Evolutionary conservation across 2,888 invertebrate species (phyloP).

Genomic region (Nephrocerus scutellatus): DNA sequence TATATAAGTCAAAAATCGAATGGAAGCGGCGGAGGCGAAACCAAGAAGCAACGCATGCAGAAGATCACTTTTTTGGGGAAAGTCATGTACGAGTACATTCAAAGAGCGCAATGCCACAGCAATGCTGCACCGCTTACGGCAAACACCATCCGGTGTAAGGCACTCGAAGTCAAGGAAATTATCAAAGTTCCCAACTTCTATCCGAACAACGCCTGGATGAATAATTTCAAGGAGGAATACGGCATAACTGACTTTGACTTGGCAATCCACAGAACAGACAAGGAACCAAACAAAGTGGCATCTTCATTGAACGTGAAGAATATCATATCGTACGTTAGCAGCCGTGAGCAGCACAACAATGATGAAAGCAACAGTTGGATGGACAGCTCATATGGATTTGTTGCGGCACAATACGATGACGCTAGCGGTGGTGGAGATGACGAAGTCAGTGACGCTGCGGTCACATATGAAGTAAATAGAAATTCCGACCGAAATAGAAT

Average conservation of each 20-base stretch:
- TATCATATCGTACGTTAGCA: conserved; percentile 39
- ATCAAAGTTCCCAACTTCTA: conserved; percentile 33
- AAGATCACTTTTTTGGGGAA: conserved; percentile 39
- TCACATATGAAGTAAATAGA: background rate
- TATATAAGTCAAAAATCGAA: conserved; percentile 26
- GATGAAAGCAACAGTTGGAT: background rate
- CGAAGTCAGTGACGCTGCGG: conserved; percentile 19
- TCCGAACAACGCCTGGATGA: conserved; percentile 37
- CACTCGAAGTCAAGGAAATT: conserved; percentile 33
- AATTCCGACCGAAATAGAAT: conserved; percentile 6
- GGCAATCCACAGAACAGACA: too few species aligned
- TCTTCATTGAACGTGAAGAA: conserved; percentile 34
- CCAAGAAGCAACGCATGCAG: conserved; percentile 29
- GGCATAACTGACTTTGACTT: too few species aligned
- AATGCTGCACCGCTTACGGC: conserved; percentile 31
- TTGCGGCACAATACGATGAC: background rate
- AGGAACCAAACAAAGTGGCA: conserved; percentile 33
- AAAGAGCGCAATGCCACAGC: conserved; percentile 36
- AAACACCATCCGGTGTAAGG: conserved; percentile 33
- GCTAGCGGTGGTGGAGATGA: background rate
- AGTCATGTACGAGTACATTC: conserved; percentile 41
- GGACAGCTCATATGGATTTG: too few species aligned
- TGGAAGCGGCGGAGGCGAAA: too few species aligned
- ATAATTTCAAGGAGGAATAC: conserved; percentile 37
- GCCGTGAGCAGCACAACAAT: background rate